phyloP scores from a whole-genome alignment of 1,140 invertebrate genomes.

The Wiebesia pumilae region DNA sequence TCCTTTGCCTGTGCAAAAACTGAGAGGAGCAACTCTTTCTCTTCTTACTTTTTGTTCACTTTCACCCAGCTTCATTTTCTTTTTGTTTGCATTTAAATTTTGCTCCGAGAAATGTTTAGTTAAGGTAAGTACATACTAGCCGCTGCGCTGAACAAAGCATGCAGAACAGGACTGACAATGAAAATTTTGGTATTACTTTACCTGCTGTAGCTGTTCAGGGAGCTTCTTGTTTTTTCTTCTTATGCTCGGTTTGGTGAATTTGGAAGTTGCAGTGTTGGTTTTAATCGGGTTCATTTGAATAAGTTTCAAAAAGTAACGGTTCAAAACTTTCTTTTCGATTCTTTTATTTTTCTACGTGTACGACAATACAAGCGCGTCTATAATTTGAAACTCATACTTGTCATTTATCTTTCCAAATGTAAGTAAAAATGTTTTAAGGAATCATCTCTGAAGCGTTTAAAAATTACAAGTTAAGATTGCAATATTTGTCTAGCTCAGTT shows the following conservation, averaged over 20 bases:
- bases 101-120: conserved; percentile 43
- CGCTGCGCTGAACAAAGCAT: conserved; percentile 5
- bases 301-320: not conserved
- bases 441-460: too few species aligned
- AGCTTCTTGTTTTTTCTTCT: not conserved
- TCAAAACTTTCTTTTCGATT: not conserved
- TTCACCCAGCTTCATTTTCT: conserved; percentile 22
- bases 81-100: conserved; percentile 52
- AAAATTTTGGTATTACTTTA: conserved; percentile 26
- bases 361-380: not conserved
- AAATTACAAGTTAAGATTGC: too few species aligned
- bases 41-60: conserved; percentile 15
- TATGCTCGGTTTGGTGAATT: not conserved
- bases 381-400: not conserved
- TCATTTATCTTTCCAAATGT: not conserved
- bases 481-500: too few species aligned
- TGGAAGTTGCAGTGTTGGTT: not conserved
- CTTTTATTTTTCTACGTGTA: not conserved
- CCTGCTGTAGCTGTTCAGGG: not conserved
- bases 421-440: too few species aligned
- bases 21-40: not conserved
- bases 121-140: conserved; percentile 25
- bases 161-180: conserved; percentile 7
- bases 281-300: not conserved
- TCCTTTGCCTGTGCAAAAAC: not conserved